phyloP scores from a whole-genome alignment of 2,888 invertebrate genomes.

The Nezara viridula region DNA sequence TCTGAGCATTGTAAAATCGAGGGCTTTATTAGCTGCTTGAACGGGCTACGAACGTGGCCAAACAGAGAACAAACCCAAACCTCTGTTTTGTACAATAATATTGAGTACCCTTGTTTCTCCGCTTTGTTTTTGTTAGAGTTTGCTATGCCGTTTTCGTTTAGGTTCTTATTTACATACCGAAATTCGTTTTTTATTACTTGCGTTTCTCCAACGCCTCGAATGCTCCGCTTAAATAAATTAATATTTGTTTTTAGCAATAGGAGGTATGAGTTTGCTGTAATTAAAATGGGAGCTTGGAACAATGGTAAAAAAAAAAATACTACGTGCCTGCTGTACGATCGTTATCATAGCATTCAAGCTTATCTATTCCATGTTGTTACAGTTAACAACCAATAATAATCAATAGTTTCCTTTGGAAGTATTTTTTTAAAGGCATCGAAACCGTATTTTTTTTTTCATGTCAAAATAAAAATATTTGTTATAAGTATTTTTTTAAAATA shows the following conservation, averaged over 20 bases:
- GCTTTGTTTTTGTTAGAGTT: not conserved
- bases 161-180: conserved; percentile 1
- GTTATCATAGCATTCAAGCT: not conserved
- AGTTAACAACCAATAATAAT: too few relatives aligned
- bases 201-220: not conserved
- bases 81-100: conserved; percentile 26
- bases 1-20: not conserved
- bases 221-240: not conserved
- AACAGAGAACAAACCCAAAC: conserved; percentile 34
- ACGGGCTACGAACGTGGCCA: not conserved
- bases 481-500: too few relatives aligned
- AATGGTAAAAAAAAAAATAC: not conserved
- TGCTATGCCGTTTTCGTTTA: conserved; percentile 7
- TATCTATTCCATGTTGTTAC: too few relatives aligned
- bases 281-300: not conserved
- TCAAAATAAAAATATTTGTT: too few relatives aligned
- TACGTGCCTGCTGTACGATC: not conserved
- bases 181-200: not conserved
- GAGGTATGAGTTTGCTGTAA: not conserved
- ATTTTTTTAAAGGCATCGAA: too few relatives aligned
- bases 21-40: not conserved
- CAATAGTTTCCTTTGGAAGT: too few relatives aligned
- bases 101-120: not conserved
- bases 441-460: too few relatives aligned
- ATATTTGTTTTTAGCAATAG: not conserved